A percentile compares a stretch with the other conserved stretches of the same genome.
These are phyloP conservation scores for Andrena fulva DNA, from an alignment of 2,888 invertebrate genomes.

Conservation along the genomic window DNA sequence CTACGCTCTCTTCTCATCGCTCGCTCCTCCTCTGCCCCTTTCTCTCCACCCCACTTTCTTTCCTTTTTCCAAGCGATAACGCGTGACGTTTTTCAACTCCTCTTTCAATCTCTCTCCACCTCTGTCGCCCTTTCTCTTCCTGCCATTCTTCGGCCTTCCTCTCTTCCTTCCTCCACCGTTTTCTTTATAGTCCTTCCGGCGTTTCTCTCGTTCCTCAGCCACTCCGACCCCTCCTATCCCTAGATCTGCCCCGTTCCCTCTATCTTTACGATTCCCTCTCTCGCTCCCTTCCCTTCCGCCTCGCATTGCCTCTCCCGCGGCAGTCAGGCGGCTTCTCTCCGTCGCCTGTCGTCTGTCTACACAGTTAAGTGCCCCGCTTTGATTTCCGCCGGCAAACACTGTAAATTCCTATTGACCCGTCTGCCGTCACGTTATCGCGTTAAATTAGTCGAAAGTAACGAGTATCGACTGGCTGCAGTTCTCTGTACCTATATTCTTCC, in stretches of 20 bases:
- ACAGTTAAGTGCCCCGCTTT: constrained; percentile 81
- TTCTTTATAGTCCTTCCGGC: constrained; percentile 11
- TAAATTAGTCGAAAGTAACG: constrained; percentile 73
- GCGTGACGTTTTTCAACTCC: constrained; percentile 8
- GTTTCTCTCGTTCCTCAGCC: constrained; percentile 50
- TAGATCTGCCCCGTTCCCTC: constrained; percentile 32
- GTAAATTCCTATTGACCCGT: constrained; percentile 79
- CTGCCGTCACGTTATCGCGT: constrained; percentile 72
- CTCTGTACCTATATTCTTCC: constrained; percentile 36
- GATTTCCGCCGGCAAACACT: constrained; percentile 81
- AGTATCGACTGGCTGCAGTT: constrained; percentile 63
- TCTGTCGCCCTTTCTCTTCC: not conserved
- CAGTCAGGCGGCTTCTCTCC: constrained; percentile 62
- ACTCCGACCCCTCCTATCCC: constrained; percentile 24
- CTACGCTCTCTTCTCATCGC: not conserved
- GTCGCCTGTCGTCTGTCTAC: constrained; percentile 77
- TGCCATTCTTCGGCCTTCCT: not conserved
- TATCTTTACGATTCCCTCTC: constrained; percentile 35
- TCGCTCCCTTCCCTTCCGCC: constrained; percentile 51
- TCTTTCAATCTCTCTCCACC: not conserved
- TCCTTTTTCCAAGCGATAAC: not conserved
- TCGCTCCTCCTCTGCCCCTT: not conserved
- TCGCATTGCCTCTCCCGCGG: constrained; percentile 31
- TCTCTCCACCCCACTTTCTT: not conserved
- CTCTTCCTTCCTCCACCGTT: not conserved